phyloP scores from a whole-genome alignment of 2,113 vertebrate species.

The Pandion haliaetus region DNA sequence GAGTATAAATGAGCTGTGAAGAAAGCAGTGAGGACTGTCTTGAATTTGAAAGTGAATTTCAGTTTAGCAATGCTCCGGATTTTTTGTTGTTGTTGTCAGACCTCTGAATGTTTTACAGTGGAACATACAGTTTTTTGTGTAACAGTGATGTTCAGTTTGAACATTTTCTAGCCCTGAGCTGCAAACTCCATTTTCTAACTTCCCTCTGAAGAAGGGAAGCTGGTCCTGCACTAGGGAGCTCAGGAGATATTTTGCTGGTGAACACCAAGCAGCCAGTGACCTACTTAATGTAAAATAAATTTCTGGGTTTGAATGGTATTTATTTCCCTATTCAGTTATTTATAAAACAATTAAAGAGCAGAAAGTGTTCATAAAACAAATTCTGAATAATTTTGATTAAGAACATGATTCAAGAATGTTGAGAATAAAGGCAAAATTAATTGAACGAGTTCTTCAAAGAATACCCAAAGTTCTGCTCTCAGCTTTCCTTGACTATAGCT shows the following conservation, averaged over 20 bases:
- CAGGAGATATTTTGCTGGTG: not conserved
- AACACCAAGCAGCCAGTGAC: not conserved
- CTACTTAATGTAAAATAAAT: not conserved
- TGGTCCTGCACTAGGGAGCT: not conserved
- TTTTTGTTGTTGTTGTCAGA: not conserved
- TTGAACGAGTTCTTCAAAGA: not conserved
- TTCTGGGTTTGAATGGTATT: not conserved
- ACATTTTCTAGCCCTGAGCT: not conserved
- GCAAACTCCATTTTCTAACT: not conserved
- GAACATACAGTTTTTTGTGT: not conserved
- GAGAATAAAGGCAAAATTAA: not conserved
- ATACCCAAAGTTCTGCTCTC: not conserved
- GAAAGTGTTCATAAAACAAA: not conserved
- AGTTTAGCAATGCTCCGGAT: not conserved
- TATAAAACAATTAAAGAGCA: not conserved
- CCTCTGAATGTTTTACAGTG: not conserved
- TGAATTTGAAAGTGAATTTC: constrained; percentile 27
- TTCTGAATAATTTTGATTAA: not conserved
- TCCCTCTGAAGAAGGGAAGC: not conserved
- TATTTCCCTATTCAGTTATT: not conserved
- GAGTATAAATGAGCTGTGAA: constrained; percentile 13
- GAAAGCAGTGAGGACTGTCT: not conserved
- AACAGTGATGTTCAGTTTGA: not conserved
- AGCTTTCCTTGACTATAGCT: not conserved
- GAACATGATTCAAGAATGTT: not conserved